Percentiles rank a stretch among this genome's conserved stretches.
Conservation (phyloP, 2,113 vertebrate genomes). For the Hippocampus comes region DNA sequence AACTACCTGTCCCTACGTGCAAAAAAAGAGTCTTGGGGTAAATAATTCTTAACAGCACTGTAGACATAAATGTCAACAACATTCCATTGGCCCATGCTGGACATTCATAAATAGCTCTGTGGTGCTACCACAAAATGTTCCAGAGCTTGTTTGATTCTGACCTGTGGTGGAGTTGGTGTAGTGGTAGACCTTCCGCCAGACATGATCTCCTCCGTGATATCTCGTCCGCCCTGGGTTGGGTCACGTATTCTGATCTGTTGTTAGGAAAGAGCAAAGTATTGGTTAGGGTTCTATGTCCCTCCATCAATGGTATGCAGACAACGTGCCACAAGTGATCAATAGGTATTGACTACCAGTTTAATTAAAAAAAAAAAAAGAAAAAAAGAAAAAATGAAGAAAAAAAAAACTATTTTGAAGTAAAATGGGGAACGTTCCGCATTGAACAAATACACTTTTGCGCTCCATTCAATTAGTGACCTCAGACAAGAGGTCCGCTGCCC, state of each 20-base stretch:
- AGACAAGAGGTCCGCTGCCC: conserved; percentile 37
- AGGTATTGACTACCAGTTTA: conserved; percentile 19
- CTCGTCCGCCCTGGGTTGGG: conserved; percentile 93
- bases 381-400: no score
- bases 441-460: conserved; percentile 30
- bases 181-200: conserved; percentile 88
- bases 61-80: no score
- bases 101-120: background rate
- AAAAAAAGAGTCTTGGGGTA: no score
- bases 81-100: background rate
- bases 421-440: conserved; percentile 60
- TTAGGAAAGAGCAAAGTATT: background rate
- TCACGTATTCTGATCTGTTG: conserved; percentile 94
- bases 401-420: conserved; percentile 37
- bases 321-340: conserved; percentile 19
- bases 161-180: conserved; percentile 94
- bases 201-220: conserved; percentile 98
- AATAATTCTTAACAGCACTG: no score
- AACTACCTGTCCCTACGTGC: no score
- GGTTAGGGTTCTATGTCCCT: background rate
- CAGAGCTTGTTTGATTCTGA: conserved; percentile 47
- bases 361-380: background rate
- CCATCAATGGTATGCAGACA: conserved; percentile 3
- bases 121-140: background rate
- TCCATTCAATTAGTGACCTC: conserved; percentile 49